Evolutionary conservation across 2,797 vertebrate genomes (phyloP), one percentile per base, ranked within the genome.

Genomic region (Euthynnus affinis): DNA sequence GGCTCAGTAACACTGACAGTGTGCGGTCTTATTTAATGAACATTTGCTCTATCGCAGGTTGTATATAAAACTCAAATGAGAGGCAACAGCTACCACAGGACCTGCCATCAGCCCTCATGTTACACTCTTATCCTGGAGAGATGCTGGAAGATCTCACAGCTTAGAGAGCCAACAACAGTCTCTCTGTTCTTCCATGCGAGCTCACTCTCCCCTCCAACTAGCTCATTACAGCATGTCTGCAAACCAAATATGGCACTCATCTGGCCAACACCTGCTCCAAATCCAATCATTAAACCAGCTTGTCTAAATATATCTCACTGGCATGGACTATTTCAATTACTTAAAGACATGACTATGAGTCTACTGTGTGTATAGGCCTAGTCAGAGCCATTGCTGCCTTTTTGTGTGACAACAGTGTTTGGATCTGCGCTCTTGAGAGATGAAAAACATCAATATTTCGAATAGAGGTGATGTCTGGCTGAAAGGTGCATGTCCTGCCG

Each of bases 191-290:
- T 80, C 73, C 76, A 72, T 40, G 61, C 4, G 12, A 88, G 77
- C 86, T 80, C 59, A 1, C 80, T 80, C 78, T 84, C 63, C 81
- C 68, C 84, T 83, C 76, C 65, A 76, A 82, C 83, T 48, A 48
- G 73, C 89, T 92, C 88, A 87, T 91, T 93, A 93, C 91, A 75
- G 81, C 85, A 91, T 77, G 86, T 93, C 91, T 92, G 81, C 81
- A 76, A 89, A 86, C 91, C 89, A 91, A 92, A 93, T 91, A 91
- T 81, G 89, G 89, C 79, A 71, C 83, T 92, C 92, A 93, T 94
- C 92, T 93, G 93, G 92, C 88, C 82, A 84, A 89, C 91, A 92
- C 89, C 93, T 94, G 93, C 89, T 89, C 85, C 79, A 84, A 88
- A 93, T 93, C 85, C 89, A 92, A 94, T 91, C 89, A 92, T 92